Evolutionary conservation across 2,797 vertebrate species (phyloP).

Genomic region (Enteromius anoplus): DNA sequence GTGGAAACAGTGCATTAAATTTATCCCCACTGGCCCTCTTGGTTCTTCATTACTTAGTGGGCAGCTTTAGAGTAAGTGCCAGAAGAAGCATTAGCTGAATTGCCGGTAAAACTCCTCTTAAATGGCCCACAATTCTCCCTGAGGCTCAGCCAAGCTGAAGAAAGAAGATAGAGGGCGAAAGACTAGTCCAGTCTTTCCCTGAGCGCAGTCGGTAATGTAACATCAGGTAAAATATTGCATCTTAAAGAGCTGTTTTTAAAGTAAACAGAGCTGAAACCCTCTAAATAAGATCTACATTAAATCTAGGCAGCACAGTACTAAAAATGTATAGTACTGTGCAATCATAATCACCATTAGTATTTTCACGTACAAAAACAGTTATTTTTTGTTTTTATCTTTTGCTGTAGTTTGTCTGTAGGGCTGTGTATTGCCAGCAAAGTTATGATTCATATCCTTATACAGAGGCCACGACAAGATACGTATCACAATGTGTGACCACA

Average conservation of each 20-base stretch:
- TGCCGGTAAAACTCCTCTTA: constrained; percentile 54
- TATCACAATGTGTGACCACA: no score
- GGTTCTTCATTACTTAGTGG: constrained; percentile 51
- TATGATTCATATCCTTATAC: no score
- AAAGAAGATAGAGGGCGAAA: neutral
- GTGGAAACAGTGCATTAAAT: constrained; percentile 27
- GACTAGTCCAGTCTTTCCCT: neutral
- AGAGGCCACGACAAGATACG: no score
- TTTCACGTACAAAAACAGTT: neutral
- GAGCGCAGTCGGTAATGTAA: neutral
- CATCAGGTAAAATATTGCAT: neutral
- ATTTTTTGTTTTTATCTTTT: no score
- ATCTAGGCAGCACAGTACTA: neutral
- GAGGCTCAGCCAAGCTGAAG: constrained; percentile 14
- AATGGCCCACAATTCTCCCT: constrained; percentile 26
- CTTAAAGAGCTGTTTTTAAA: neutral
- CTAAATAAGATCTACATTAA: neutral
- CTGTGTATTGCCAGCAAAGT: no score
- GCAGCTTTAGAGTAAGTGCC: constrained; percentile 49
- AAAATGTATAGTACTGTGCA: neutral
- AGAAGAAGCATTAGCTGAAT: constrained; percentile 62
- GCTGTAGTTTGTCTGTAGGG: no score
- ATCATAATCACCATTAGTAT: neutral
- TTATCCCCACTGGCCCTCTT: constrained; percentile 40
- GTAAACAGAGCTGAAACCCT: neutral